phyloP scores from a whole-genome alignment of 2,888 invertebrate species.

The Aplocera efformata region DNA sequence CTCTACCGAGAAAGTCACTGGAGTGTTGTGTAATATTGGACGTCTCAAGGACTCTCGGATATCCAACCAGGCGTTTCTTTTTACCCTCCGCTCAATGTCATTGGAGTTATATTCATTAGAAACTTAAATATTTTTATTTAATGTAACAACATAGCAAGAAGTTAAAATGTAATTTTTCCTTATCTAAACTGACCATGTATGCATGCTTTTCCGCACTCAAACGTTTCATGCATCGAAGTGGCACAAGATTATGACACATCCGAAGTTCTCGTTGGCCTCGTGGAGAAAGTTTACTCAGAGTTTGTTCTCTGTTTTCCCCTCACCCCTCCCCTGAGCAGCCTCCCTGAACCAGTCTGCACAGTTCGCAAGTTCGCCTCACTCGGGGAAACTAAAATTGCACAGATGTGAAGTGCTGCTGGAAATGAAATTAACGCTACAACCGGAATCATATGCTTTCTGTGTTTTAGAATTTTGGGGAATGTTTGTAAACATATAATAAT shows the following conservation, averaged over 20 bases:
- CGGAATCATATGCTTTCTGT: conserved; percentile 11
- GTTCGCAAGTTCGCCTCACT: conserved; percentile 49
- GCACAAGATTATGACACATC: conserved; percentile 57
- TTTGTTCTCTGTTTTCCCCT: conserved; percentile 33
- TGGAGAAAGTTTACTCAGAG: conserved; percentile 56
- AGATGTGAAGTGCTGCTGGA: conserved; percentile 40
- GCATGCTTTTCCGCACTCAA: conserved; percentile 9
- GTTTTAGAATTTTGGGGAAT: conserved; percentile 6
- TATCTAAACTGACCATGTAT: conserved; percentile 1
- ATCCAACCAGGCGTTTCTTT: conserved; percentile 30
- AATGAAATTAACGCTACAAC: conserved; percentile 17
- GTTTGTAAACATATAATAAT: too few species aligned
- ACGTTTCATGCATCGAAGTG: conserved; percentile 35
- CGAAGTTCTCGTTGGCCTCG: conserved; percentile 56
- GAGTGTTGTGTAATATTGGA: conserved; percentile 30
- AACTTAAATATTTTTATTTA: too few species aligned
- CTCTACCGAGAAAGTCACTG: conserved; percentile 31
- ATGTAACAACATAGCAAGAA: too few species aligned
- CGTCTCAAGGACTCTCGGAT: conserved; percentile 31
- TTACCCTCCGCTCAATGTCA: conserved; percentile 25
- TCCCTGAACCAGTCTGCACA: conserved; percentile 46
- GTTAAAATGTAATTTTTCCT: too few species aligned
- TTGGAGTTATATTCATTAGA: conserved; percentile 25
- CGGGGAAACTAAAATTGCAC: conserved; percentile 40
- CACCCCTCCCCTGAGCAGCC: conserved; percentile 17